Evolutionary conservation across 2,113 vertebrate genomes (phyloP).

Genomic region (Tachycineta bicolor): DNA sequence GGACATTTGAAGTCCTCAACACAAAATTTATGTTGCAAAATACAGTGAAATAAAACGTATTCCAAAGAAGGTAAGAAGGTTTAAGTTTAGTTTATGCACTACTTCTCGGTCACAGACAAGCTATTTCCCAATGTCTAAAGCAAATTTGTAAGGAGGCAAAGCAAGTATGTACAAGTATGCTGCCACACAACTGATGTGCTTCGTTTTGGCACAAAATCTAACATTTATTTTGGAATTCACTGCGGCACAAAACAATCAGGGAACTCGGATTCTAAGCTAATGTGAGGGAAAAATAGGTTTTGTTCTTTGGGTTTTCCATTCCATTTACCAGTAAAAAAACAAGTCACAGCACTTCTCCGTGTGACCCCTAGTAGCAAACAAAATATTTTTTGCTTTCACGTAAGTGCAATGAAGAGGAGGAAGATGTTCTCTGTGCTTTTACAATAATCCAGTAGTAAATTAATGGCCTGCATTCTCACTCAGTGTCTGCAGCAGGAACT

Average conservation of each 20-base stretch:
- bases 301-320: neutral
- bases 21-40: neutral
- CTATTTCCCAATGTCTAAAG: neutral
- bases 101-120: neutral
- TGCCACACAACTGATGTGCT: neutral
- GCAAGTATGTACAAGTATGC: neutral
- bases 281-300: neutral
- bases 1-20: neutral
- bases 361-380: neutral
- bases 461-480: neutral
- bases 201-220: neutral
- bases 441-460: neutral
- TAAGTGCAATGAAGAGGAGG: neutral
- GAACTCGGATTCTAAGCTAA: neutral
- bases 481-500: neutral
- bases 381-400: neutral
- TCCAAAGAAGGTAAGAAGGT: neutral
- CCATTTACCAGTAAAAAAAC: neutral
- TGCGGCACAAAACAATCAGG: neutral
- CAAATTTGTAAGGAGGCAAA: neutral
- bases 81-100: neutral
- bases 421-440: neutral
- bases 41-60: neutral
- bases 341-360: neutral
- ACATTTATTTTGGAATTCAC: neutral